Evolutionary conservation across 1,140 invertebrate species (phyloP), one percentile per base, ranked within the genome.

Genomic region (Drosophila eugracilis): DNA sequence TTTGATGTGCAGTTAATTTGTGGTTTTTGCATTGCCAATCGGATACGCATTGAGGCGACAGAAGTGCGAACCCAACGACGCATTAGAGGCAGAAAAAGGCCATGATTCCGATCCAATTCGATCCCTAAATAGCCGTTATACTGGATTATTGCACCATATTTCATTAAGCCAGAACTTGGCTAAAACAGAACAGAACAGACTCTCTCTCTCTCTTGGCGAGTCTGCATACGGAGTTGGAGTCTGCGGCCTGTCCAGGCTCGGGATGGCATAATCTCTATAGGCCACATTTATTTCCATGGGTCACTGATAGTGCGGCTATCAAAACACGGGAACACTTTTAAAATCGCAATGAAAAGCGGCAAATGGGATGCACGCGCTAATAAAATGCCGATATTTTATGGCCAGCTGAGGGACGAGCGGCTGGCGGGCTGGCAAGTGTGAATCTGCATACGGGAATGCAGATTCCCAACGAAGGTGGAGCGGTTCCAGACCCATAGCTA

Each of bases 261-360:
- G 59, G 71, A 85, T 73, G 71, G 78, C 84, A 86, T 90, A 90
- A 90, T 90, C 88, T 90, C 88, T 90, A 90, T 90, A 90, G 89
- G 84, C 84, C 84, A 90, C 89, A 90, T 90, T 90, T 89, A 90
- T 90, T 90, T 90, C 71, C 89, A 89, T 90, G 89, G 89, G 85
- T 89, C 86, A 90, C 89, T 90, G 89, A 90, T 90, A 90, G 89
- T 77, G 89, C 58, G 80, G 80, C 89, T 90, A 90, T 90, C 89
- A 90, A 90, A 90, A 90, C 89, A 90, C 83, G 85, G 84, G 89
- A 90, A 90, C 89, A 90, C 89, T 90, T 90, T 90, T 90, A 90
- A 90, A 90, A 90, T 88, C 83, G 83, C 83, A 88, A 88, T 88
- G 83, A 88, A 88, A 88, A 88, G 83, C 83, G 84, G 83, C 84